phyloP scores from a whole-genome alignment of 2,797 vertebrate genomes.

The Centropyge bicolor region DNA sequence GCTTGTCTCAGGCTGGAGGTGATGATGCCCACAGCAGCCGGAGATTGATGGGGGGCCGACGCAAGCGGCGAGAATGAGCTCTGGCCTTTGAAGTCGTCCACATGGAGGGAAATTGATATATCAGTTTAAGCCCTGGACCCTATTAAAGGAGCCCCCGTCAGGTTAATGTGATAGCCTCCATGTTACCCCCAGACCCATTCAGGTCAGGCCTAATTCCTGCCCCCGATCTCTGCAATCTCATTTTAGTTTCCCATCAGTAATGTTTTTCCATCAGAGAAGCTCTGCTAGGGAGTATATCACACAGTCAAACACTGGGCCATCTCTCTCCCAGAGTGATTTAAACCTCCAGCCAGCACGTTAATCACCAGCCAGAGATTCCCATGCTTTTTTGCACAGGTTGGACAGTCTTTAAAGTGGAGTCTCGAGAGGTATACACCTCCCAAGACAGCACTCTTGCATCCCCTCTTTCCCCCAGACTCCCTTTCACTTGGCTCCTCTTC shows the following conservation, averaged over 20 bases:
- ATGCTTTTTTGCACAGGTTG: constrained; percentile 76
- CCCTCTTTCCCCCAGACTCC: constrained; percentile 33
- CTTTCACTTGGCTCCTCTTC: constrained; percentile 26
- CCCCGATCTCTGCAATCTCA: constrained; percentile 79
- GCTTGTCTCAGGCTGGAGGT: constrained; percentile 78
- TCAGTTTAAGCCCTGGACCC: constrained; percentile 92
- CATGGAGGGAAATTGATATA: constrained; percentile 97
- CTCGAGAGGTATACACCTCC: constrained; percentile 60
- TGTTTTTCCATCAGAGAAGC: constrained; percentile 79
- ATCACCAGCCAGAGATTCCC: constrained; percentile 77
- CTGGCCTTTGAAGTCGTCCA: constrained; percentile 95
- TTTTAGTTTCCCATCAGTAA: constrained; percentile 86
- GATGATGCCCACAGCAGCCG: constrained; percentile 86
- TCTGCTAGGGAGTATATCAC: constrained; percentile 80
- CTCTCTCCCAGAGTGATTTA: constrained; percentile 80
- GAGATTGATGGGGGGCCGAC: constrained; percentile 97
- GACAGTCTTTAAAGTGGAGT: constrained; percentile 75
- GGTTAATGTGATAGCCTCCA: constrained; percentile 88
- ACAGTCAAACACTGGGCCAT: constrained; percentile 75
- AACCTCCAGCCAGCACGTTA: constrained; percentile 75
- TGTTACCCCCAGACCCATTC: constrained; percentile 84
- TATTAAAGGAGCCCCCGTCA: constrained; percentile 88
- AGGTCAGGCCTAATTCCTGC: constrained; percentile 81
- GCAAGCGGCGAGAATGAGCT: constrained; percentile 88
- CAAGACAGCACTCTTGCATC: constrained; percentile 53